These are phyloP conservation scores for Polylopha cassiicola DNA, from an alignment of 2,888 invertebrate species.

Conservation along the genomic window DNA sequence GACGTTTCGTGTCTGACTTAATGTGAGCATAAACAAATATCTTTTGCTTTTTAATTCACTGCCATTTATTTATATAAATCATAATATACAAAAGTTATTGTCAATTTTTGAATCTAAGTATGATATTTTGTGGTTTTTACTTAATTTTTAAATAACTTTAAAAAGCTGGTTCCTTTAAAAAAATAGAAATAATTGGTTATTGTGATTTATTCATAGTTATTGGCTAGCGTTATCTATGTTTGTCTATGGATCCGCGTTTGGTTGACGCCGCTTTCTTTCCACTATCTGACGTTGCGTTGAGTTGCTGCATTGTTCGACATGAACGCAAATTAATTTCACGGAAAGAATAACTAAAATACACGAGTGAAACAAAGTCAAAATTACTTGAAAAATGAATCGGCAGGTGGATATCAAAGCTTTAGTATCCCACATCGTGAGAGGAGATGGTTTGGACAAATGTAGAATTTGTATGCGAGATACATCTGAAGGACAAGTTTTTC, in stretches of 20 bases:
- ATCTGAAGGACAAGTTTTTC: slow-evolving; percentile 62
- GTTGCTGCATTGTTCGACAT: slow-evolving; percentile 2
- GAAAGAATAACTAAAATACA: too few species aligned
- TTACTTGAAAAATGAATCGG: slow-evolving; percentile 56
- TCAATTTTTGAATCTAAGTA: too few species aligned
- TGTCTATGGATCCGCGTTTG: slow-evolving; percentile 18
- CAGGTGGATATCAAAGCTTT: slow-evolving; percentile 65
- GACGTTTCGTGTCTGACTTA: slow-evolving; percentile 4
- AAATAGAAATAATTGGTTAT: too few species aligned
- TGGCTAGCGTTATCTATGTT: background rate
- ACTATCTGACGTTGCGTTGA: slow-evolving; percentile 3
- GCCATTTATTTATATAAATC: too few species aligned
- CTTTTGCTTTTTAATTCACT: too few species aligned
- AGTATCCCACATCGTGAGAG: slow-evolving; percentile 65
- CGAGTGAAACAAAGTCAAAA: too few species aligned
- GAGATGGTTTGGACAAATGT: slow-evolving; percentile 65
- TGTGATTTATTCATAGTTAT: too few species aligned
- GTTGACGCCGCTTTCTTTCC: slow-evolving; percentile 18
- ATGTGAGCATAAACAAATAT: background rate
- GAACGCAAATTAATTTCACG: too few species aligned
- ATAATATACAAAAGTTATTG: too few species aligned
- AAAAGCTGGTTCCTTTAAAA: too few species aligned
- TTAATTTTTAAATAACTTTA: too few species aligned
- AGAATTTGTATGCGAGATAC: slow-evolving; percentile 71
- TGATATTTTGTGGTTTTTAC: too few species aligned